Conservation (phyloP, 2,888 invertebrate genomes). For the Alentia gelatinosa region DNA sequence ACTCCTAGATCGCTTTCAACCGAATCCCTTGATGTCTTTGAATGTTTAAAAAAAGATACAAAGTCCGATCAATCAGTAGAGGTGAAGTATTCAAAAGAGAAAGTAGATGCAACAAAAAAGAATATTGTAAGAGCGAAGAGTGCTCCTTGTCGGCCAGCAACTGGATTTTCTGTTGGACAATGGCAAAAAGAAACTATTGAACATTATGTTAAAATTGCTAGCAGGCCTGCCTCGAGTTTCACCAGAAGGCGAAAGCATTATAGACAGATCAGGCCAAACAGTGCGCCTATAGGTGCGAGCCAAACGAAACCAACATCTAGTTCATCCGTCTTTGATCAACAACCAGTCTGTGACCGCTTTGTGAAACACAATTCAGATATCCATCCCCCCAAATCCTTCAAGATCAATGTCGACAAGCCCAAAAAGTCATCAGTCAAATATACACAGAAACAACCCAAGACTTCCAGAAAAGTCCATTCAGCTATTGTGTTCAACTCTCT, state of each 20-base stretch:
- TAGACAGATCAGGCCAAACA: neutral
- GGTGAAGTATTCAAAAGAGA: neutral
- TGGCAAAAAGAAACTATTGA: constrained; percentile 7
- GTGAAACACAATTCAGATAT: neutral
- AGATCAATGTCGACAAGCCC: too few relatives aligned
- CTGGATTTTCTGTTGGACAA: neutral
- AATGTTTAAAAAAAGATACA: neutral
- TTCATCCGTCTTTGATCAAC: neutral
- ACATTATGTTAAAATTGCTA: neutral
- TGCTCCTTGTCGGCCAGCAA: neutral
- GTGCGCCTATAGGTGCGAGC: neutral
- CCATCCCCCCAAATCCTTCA: neutral
- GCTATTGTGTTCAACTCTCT: neutral
- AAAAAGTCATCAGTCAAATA: neutral
- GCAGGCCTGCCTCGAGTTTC: neutral
- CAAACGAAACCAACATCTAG: neutral
- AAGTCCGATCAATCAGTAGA: neutral
- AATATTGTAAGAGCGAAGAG: neutral
- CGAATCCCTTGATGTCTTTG: neutral
- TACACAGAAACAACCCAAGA: too few relatives aligned
- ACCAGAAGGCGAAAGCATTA: neutral
- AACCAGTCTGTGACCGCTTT: neutral
- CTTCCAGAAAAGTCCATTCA: neutral
- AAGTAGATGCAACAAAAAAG: neutral
- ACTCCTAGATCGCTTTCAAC: neutral